Evolutionary conservation across 1,140 invertebrate species (phyloP).

Genomic region (Onthophagus taurus): DNA sequence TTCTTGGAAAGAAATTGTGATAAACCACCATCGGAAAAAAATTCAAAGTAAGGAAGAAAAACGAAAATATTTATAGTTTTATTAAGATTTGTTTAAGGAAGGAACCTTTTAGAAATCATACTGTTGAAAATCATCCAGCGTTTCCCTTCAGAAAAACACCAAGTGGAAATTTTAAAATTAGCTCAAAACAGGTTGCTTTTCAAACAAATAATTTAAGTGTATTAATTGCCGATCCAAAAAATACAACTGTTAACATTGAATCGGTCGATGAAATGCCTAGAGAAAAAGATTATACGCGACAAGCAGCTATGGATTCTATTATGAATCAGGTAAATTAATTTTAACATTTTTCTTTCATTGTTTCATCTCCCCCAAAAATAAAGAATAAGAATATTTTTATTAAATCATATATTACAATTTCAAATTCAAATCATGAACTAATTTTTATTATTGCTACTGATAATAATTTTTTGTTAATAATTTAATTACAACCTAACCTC

Average conservation of each 20-base stretch:
- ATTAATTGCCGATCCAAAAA: slow-evolving; percentile 52
- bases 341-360: too few species aligned
- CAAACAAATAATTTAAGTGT: slow-evolving; percentile 59
- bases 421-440: too few species aligned
- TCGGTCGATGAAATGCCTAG: slow-evolving; percentile 27
- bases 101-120: too few species aligned
- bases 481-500: too few species aligned
- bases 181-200: slow-evolving; percentile 56
- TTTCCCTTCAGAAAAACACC: slow-evolving; percentile 56
- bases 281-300: slow-evolving; percentile 16
- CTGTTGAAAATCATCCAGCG: slow-evolving; percentile 3
- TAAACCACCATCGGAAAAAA: too few species aligned
- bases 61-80: not conserved
- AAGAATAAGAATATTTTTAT: too few species aligned
- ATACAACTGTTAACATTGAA: slow-evolving; percentile 50
- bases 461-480: too few species aligned
- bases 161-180: slow-evolving; percentile 56
- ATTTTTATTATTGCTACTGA: too few species aligned
- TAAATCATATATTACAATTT: too few species aligned
- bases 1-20: too few species aligned
- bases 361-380: too few species aligned
- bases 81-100: slow-evolving; percentile 5
- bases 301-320: slow-evolving; percentile 26
- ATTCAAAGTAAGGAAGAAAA: too few species aligned
- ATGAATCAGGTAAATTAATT: slow-evolving; percentile 29